Conservation (phyloP, 2,113 vertebrate species). For the Halichoerus grypus region DNA sequence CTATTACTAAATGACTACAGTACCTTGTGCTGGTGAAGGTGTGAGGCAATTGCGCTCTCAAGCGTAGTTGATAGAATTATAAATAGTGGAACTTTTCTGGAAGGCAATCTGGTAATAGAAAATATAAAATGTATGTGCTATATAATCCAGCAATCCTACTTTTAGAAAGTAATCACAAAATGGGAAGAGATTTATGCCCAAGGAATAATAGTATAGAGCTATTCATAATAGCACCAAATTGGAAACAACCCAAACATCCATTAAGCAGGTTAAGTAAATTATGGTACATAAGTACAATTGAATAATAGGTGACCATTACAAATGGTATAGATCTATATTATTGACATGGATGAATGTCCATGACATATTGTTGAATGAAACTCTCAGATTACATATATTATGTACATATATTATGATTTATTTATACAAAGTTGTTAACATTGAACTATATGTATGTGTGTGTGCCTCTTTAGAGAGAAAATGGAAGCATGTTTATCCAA, state of each 20-base stretch:
- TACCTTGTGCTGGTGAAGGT: background rate
- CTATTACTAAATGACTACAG: background rate
- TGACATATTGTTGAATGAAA: slow-evolving; percentile 42
- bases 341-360: slow-evolving; percentile 70
- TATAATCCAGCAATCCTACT: background rate
- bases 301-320: slow-evolving; percentile 67
- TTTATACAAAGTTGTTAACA: background rate
- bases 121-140: background rate
- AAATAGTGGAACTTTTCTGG: slow-evolving; percentile 29
- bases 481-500: background rate
- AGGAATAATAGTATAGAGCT: slow-evolving; percentile 50
- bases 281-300: slow-evolving; percentile 46
- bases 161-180: slow-evolving; percentile 64
- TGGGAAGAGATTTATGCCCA: slow-evolving; percentile 55
- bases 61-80: background rate
- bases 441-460: background rate
- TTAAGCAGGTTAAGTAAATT: slow-evolving; percentile 74
- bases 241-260: slow-evolving; percentile 43
- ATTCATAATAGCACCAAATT: slow-evolving; percentile 47
- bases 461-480: background rate
- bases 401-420: background rate
- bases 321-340: slow-evolving; percentile 55
- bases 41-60: background rate
- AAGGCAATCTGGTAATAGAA: background rate
- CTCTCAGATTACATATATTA: background rate